Base-by-base conservation (phyloP, 2,888 invertebrate species). In the Pycnomerus fuliginosus region DNA sequence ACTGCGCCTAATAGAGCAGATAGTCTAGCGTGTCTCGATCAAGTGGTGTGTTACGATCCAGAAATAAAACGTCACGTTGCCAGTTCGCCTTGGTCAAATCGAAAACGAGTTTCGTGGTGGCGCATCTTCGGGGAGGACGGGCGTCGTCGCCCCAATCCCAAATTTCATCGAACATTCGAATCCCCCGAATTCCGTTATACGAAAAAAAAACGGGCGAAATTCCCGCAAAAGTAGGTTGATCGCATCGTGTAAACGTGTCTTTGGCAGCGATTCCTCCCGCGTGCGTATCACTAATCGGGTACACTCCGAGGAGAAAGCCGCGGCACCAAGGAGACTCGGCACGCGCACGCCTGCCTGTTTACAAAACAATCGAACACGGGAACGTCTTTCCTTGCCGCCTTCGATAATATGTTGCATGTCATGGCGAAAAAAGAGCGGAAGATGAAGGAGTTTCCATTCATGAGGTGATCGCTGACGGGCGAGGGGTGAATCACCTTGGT, bases 1-100 rank as follows among this genome's bases (percentile, higher is more conserved):
- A 8, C 35, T 37, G 4, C 33, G 40, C 32, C 40, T n/a, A n/a
- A 32, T 25, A 7, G 5, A 20, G 20, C 4, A 20, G 32, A 34
- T 23, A 22, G 17, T 10, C 12, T n/a, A n/a, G n/a, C n/a, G n/a
- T n/a, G n/a, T n/a, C 17, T 25, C 40, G 32, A 24, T 10, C 24
- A 32, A 39, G 31, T 37, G 32, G 27, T 35, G 35, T 29, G 42
- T 35, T 42, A 35, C 35, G 42, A 35, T 42, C 35, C 42, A 42
- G 42, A 42, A 42, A 42, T 42, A 42, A n/a, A 42, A 34, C 42
- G 42, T 42, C 42, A 42, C 42, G 42, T 42, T 42, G 42, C 42
- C 42, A 31, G 42, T 43, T 43, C 35, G 30, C 42, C 42, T 43
- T 43, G 42, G 42, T 31, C 35, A 43, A 43, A 29, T 35, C 42